Conservation (phyloP, 2,113 vertebrate genomes). For the Cavia porcellus region DNA sequence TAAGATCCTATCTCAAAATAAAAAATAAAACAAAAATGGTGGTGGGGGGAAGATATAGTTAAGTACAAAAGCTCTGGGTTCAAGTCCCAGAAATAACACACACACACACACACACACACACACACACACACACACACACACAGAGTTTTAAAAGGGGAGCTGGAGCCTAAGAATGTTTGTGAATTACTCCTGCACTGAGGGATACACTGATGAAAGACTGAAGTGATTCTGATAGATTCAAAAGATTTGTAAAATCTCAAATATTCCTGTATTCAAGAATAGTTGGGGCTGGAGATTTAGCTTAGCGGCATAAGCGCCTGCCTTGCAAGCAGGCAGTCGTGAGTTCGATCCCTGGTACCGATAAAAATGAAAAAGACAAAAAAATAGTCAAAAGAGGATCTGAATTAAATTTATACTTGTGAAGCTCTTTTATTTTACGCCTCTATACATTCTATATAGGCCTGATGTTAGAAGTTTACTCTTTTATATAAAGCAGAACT, state of each 20-base stretch:
- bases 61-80: neutral
- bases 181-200: neutral
- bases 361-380: too few relatives aligned
- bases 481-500: conserved; percentile 20
- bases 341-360: too few relatives aligned
- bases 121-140: neutral
- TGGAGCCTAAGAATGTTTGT: neutral
- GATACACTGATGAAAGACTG: neutral
- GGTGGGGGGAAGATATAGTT: neutral
- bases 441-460: neutral
- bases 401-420: neutral
- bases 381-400: neutral
- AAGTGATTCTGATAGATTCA: neutral
- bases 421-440: neutral
- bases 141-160: neutral
- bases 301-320: too few relatives aligned
- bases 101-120: neutral
- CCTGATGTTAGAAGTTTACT: neutral
- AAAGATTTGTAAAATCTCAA: neutral
- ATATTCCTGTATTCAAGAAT: neutral
- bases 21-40: neutral
- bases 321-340: too few relatives aligned
- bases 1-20: neutral
- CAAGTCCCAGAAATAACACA: neutral
- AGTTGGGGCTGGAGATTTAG: neutral